A percentile compares a stretch with the other conserved stretches of the same genome.
These are phyloP conservation scores for Aotus griseimembra DNA, from an alignment of 2,797 vertebrate species.

Conservation along the genomic window DNA sequence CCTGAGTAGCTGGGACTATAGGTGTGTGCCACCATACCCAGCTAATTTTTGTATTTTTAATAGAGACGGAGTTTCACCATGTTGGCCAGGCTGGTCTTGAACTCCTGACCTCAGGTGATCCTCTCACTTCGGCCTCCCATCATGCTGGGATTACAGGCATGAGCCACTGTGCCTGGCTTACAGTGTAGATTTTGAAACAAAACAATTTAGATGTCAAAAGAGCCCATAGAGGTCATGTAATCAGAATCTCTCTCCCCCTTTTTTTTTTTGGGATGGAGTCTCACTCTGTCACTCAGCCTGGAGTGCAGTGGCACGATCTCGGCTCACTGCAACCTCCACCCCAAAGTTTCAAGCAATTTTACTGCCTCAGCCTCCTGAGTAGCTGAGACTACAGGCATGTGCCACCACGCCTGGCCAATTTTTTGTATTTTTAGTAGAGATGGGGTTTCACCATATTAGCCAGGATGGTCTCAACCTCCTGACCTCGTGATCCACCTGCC, in stretches of 20 bases:
- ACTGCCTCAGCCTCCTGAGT: too few relatives aligned
- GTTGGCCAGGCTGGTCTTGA: background rate
- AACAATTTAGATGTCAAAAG: background rate
- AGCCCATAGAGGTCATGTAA: background rate
- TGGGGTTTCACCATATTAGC: too few relatives aligned
- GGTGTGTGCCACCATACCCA: background rate
- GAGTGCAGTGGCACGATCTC: too few relatives aligned
- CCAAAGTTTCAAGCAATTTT: too few relatives aligned
- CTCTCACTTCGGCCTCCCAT: background rate
- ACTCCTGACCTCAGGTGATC: background rate
- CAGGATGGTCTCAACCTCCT: too few relatives aligned
- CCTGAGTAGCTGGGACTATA: background rate
- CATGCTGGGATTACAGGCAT: background rate
- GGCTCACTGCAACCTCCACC: too few relatives aligned
- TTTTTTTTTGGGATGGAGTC: too few relatives aligned
- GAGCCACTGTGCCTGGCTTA: background rate
- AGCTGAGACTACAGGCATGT: too few relatives aligned
- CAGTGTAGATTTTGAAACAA: conserved; percentile 46
- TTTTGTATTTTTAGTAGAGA: too few relatives aligned
- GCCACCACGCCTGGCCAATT: too few relatives aligned
- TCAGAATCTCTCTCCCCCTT: background rate
- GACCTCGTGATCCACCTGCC: too few relatives aligned
- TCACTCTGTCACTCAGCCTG: too few relatives aligned
- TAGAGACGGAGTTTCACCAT: background rate
- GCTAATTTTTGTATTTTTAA: background rate